phyloP scores from a whole-genome alignment of 1,140 invertebrate genomes.

The Vanessa tameamea region DNA sequence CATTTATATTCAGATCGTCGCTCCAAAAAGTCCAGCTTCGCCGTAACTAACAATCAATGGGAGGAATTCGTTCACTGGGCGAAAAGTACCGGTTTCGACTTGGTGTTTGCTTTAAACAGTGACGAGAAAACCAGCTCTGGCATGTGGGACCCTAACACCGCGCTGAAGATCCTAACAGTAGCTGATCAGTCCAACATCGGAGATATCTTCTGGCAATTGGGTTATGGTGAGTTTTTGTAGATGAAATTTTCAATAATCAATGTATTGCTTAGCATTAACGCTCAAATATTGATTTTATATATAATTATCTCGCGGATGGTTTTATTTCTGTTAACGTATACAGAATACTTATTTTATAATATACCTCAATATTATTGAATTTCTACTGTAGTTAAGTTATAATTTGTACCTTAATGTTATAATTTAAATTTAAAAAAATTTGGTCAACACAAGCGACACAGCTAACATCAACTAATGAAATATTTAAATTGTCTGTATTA shows the following conservation, averaged over 20 bases:
- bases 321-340: too few species aligned
- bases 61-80: slow-evolving; percentile 37
- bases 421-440: too few species aligned
- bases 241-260: neutral
- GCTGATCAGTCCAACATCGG: slow-evolving; percentile 81
- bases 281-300: too few species aligned
- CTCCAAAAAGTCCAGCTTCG: slow-evolving; percentile 1
- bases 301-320: too few species aligned
- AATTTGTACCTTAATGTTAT: too few species aligned
- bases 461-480: too few species aligned
- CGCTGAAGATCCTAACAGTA: slow-evolving; percentile 80
- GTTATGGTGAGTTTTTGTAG: slow-evolving; percentile 79
- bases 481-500: too few species aligned
- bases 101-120: slow-evolving; percentile 34
- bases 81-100: slow-evolving; percentile 36
- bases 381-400: too few species aligned
- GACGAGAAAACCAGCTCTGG: slow-evolving; percentile 43
- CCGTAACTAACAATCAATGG: slow-evolving; percentile 29
- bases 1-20: slow-evolving; percentile 8
- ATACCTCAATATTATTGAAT: too few species aligned
- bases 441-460: too few species aligned
- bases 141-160: slow-evolving; percentile 81
- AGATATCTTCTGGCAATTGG: slow-evolving; percentile 83
- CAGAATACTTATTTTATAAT: too few species aligned
- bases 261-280: too few species aligned